Evolutionary conservation across 2,888 invertebrate genomes (phyloP).

Genomic region (Octodonta nipae): DNA sequence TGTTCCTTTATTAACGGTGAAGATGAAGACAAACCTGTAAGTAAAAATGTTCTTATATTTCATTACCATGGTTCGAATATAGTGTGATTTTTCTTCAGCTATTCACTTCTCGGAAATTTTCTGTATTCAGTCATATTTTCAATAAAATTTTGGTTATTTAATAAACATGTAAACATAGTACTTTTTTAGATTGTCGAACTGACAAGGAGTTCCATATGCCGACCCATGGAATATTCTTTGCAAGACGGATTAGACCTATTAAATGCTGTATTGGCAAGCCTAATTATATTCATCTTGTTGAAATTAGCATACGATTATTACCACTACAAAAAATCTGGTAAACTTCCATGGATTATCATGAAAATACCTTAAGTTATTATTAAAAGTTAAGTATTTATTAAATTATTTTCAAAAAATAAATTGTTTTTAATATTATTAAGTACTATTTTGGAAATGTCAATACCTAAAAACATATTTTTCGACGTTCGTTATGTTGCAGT

Average conservation of each 20-base stretch:
- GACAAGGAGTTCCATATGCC: conserved; percentile 56
- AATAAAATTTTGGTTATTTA: neutral
- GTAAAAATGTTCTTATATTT: conserved; percentile 10
- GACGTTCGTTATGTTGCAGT: too few relatives aligned
- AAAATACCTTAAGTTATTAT: conserved; percentile 64
- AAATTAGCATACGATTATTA: conserved; percentile 73
- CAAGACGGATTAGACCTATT: conserved; percentile 58
- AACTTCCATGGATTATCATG: conserved; percentile 71
- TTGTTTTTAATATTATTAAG: too few relatives aligned
- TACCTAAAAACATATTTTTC: too few relatives aligned
- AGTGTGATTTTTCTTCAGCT: too few relatives aligned
- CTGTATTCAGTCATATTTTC: neutral
- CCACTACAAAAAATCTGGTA: conserved; percentile 62
- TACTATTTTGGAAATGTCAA: too few relatives aligned
- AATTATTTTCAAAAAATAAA: too few relatives aligned
- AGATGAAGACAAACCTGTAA: conserved; percentile 48
- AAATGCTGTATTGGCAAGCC: conserved; percentile 51
- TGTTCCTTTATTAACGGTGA: conserved; percentile 51
- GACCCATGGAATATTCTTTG: conserved; percentile 42
- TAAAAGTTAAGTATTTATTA: too few relatives aligned
- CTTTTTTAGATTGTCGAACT: conserved; percentile 53
- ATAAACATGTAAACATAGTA: neutral
- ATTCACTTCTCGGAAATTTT: too few relatives aligned
- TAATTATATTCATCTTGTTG: conserved; percentile 58
- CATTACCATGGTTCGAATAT: neutral